Base-by-base conservation (phyloP, 2,113 vertebrate species). In the Gymnogyps californianus region DNA sequence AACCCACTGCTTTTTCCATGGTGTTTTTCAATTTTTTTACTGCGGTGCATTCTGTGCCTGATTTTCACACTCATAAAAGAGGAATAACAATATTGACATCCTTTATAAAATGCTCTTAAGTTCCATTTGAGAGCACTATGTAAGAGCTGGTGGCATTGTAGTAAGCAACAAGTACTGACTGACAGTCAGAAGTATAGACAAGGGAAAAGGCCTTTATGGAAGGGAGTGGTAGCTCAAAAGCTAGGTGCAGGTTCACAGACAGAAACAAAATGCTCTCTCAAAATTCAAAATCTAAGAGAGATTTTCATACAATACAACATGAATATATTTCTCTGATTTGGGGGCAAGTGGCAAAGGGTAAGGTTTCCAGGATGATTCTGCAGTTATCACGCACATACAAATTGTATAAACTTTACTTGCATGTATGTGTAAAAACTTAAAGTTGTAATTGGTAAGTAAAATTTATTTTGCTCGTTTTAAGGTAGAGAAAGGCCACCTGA, bases 21-120 rank as follows among this genome's bases (percentile, higher is more conserved):
- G 44, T 47, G 40, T 42, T 89, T 86, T 77, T 55, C 1, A 1
- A 0, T 10, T 67, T 58, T 89, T 86, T 79, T n/a, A 38, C 40
- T 3, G 13, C 65, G 32, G 16, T 82, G 25, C 51, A 49, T 87
- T 87, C 72, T 47, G 5, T 85, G 74, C 74, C 80, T 75, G 32
- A 83, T 89, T 96, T 93, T 82, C 91, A 84, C 61, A 71, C 40
- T 75, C 47, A 16, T 91, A 46, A 91, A 91, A 72, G 89, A 94
- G 57, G 65, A 86, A 65, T 82, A 59, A 62, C 57, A 81, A 57
- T 94, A 87, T 78, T 84, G 91, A 52, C 57, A 20, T 57, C 40
- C 70, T 89, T 87, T 89, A 31, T 69, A 59, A 84, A 89, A 82
- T 0, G 1, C 61, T 83, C 64, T 44, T 38, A 55, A 66, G 77